These are phyloP conservation scores for Aleiodes sp. DNA, from an alignment of 1,140 invertebrate genomes.

Conservation along the genomic window DNA sequence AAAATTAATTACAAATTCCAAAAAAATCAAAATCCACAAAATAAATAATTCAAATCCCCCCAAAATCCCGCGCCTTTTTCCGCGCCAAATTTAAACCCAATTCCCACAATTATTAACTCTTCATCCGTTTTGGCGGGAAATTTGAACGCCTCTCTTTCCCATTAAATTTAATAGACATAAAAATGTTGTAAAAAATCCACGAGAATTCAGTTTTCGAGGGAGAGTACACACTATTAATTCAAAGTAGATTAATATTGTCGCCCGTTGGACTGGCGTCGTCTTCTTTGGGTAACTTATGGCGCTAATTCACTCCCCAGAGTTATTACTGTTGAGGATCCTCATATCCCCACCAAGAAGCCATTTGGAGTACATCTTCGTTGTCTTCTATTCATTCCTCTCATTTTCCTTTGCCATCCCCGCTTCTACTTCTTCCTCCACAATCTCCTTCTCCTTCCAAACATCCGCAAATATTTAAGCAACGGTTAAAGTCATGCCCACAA, in stretches of 20 bases:
- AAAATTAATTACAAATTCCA: too few relatives aligned
- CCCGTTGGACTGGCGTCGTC: slow-evolving; percentile 22
- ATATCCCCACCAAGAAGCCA: neutral
- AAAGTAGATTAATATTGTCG: slow-evolving; percentile 36
- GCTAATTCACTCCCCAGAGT: slow-evolving; percentile 31
- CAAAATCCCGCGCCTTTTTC: too few relatives aligned
- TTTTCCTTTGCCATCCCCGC: neutral
- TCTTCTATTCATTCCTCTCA: slow-evolving; percentile 16
- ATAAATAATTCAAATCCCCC: too few relatives aligned
- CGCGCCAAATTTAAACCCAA: too few relatives aligned
- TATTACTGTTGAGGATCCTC: slow-evolving; percentile 25
- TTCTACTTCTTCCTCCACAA: neutral
- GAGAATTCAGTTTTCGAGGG: slow-evolving; percentile 3
- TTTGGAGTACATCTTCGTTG: slow-evolving; percentile 18
- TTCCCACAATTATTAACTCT: too few relatives aligned
- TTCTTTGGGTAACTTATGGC: slow-evolving; percentile 32
- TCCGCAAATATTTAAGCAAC: slow-evolving; percentile 36
- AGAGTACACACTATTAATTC: slow-evolving; percentile 29
- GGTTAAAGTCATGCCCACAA: slow-evolving; percentile 28
- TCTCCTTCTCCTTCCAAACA: neutral
- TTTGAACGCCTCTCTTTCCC: neutral
- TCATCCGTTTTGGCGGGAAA: too few relatives aligned
- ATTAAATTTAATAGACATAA: slow-evolving; percentile 18
- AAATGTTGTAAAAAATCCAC: slow-evolving; percentile 17
- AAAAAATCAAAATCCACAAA: too few relatives aligned